Evolutionary conservation across 2,888 invertebrate genomes (phyloP).

Genomic region (Teleogryllus oceanicus): DNA sequence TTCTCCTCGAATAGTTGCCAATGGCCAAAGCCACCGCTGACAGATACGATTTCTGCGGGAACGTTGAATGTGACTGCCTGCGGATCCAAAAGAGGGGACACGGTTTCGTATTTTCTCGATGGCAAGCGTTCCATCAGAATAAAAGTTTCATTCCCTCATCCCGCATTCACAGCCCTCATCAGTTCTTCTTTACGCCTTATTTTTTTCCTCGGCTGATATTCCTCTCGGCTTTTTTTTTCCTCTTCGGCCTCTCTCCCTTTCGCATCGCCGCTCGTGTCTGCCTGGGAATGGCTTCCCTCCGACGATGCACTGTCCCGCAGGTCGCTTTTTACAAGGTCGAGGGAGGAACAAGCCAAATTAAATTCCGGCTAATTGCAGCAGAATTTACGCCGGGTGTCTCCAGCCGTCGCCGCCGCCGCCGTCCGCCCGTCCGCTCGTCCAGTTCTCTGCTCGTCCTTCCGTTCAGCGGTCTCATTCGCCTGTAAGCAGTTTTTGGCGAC

Average conservation of each 20-base stretch:
- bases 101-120: background rate
- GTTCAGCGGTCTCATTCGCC: background rate
- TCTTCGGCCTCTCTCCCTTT: background rate
- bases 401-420: background rate
- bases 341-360: slow-evolving; percentile 18
- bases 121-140: background rate
- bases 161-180: background rate
- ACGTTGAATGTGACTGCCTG: too few relatives aligned
- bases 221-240: background rate
- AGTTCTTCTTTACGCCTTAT: background rate
- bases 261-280: background rate
- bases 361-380: slow-evolving; percentile 10
- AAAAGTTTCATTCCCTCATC: background rate
- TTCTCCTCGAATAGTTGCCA: background rate
- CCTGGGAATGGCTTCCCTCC: background rate
- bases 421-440: background rate
- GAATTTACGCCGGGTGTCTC: slow-evolving; percentile 7
- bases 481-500: background rate
- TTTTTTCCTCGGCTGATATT: background rate
- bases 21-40: background rate
- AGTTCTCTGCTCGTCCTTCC: background rate
- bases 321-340: background rate
- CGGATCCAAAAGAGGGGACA: background rate
- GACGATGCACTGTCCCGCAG: background rate
- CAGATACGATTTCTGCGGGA: background rate